These are phyloP conservation scores for Anguilla obscura DNA, from an alignment of 2,797 vertebrate genomes.

Conservation along the genomic window DNA sequence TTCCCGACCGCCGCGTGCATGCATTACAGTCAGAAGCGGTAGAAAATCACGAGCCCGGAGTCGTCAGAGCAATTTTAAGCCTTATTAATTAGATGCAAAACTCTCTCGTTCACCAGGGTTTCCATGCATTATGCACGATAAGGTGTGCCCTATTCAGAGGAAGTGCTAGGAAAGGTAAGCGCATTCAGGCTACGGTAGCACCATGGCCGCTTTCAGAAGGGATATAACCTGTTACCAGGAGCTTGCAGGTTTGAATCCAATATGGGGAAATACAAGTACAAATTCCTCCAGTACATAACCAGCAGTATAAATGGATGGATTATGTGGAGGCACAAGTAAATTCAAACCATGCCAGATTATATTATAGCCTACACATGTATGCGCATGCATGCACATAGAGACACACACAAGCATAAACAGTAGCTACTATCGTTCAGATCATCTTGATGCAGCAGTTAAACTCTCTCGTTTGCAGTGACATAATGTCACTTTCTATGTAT, in stretches of 20 bases:
- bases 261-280: neutral
- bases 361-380: neutral
- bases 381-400: neutral
- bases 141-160: neutral
- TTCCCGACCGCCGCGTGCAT: neutral
- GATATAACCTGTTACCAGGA: neutral
- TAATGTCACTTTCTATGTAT: constrained; percentile 47
- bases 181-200: neutral
- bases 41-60: neutral
- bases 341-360: neutral
- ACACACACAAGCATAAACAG: neutral
- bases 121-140: neutral
- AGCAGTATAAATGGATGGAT: neutral
- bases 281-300: neutral
- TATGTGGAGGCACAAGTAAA: neutral
- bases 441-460: constrained; percentile 29
- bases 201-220: neutral
- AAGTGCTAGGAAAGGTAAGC: neutral
- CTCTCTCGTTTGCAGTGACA: neutral
- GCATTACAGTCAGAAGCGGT: neutral
- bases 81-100: neutral
- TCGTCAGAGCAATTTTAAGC: neutral
- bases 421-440: constrained; percentile 10
- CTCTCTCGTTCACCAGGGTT: neutral
- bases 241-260: constrained; percentile 1